Evolutionary conservation across 2,797 vertebrate genomes (phyloP).

Genomic region (Chromis chromis): DNA sequence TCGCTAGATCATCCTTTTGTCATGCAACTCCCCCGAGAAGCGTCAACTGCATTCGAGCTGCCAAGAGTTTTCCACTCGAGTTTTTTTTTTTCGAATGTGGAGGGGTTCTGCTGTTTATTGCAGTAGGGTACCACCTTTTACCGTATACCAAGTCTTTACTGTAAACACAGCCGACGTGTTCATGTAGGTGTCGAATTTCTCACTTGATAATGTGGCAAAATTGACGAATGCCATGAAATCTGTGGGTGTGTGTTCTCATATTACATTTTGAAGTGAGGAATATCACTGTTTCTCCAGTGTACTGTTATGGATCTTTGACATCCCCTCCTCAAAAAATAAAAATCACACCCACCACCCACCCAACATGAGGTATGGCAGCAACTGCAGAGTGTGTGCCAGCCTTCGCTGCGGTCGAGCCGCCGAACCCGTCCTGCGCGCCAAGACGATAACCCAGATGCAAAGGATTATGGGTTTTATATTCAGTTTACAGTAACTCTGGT

Average conservation of each 20-base stretch:
- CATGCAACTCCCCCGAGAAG: conserved; percentile 62
- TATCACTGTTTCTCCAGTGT: conserved; percentile 36
- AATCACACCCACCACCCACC: conserved; percentile 27
- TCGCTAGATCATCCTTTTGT: conserved; percentile 65
- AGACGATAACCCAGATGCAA: conserved; percentile 78
- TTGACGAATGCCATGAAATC: conserved; percentile 31
- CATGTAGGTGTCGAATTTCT: conserved; percentile 22
- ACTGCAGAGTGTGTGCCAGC: conserved; percentile 66
- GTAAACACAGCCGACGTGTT: conserved; percentile 48
- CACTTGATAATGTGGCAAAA: conserved; percentile 37
- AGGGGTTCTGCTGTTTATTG: conserved; percentile 39
- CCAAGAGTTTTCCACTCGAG: conserved; percentile 68
- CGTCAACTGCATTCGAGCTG: conserved; percentile 51
- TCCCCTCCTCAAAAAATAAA: neutral
- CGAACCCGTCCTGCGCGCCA: conserved; percentile 33
- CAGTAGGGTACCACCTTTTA: conserved; percentile 56
- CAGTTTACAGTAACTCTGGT: conserved; percentile 80
- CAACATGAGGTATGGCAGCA: conserved; percentile 52
- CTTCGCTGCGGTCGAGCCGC: conserved; percentile 52
- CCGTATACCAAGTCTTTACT: conserved; percentile 46
- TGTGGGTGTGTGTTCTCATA: conserved; percentile 14
- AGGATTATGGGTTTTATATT: conserved; percentile 79
- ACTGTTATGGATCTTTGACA: conserved; percentile 49
- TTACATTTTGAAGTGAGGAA: conserved; percentile 66
- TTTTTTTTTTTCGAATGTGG: conserved; percentile 35